These are phyloP conservation scores for Solea senegalensis DNA, from an alignment of 2,113 vertebrate genomes.

Conservation along the genomic window DNA sequence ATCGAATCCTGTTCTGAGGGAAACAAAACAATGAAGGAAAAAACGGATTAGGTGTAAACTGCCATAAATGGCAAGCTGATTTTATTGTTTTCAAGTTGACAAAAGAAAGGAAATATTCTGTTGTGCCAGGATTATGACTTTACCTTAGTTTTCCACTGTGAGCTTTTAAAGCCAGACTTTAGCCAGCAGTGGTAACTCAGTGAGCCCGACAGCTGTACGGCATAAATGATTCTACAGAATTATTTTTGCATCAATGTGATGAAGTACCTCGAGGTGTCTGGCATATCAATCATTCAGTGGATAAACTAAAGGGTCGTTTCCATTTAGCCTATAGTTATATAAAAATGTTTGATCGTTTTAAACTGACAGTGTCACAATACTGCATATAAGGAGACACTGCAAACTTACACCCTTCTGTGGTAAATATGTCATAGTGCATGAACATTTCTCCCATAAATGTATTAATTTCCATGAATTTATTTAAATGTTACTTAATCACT, in stretches of 20 bases:
- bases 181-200: neutral
- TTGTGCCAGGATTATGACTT: neutral
- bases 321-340: neutral
- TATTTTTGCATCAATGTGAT: constrained; percentile 39
- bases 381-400: constrained; percentile 13
- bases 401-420: constrained; percentile 3
- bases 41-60: constrained; percentile 7
- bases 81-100: constrained; percentile 1
- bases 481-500: constrained; percentile 2
- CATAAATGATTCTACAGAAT: neutral
- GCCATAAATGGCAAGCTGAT: neutral
- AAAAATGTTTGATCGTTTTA: constrained; percentile 13
- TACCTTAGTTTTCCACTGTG: neutral
- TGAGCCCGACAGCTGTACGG: neutral
- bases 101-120: neutral
- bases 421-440: neutral
- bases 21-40: constrained; percentile 8
- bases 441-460: neutral
- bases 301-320: constrained; percentile 3
- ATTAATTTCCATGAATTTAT: constrained; percentile 7
- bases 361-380: neutral
- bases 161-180: constrained; percentile 10
- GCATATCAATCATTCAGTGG: constrained; percentile 1
- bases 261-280: constrained; percentile 25
- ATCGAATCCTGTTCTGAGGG: constrained; percentile 37